Base-by-base conservation (phyloP, 2,113 vertebrate species). In the Terrapene triunguis region DNA sequence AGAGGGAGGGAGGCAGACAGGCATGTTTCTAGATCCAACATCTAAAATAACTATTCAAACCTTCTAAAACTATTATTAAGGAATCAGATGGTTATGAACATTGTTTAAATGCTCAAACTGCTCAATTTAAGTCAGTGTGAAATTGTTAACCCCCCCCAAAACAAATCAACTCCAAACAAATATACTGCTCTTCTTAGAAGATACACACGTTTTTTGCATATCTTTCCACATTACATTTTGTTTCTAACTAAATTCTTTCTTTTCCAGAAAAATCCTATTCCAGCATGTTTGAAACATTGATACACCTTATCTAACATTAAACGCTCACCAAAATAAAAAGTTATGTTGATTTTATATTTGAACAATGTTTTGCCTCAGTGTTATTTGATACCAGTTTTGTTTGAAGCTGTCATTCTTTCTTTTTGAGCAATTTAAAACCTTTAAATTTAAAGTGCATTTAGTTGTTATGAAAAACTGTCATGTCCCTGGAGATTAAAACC, bases 41-140 rank as follows among this genome's bases (percentile, higher is more conserved):
- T 96, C 94, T 95, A 95, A 97, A 97, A 96, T 94, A 87, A 97
- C 97, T 96, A 96, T 95, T 95, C 90, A 97, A 96, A 95, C 94
- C 35, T 96, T 97, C 96, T 93, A 83, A 89, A 96, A 95, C 95
- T 92, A 96, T 94, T 96, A 97, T 94, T 96, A 97, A 97, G 92
- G 95, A 97, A 95, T 95, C 97, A 86, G 35, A 92, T 87, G 96
- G 89, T 47, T 62, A 85, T 91, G 94, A 83, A 93, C 88, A 91
- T 85, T 89, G 84, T 93, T 93, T 48, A 92, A 87, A 86, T 32
- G 84, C 80, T 96, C 88, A 89, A 59, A 95, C 81, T 97, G 97
- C 96, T 98, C 97, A 95, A 62, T 97, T 97, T 84, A 84, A 92
- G 92, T 53, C 87, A 3, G 59, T 0, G 80, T 35, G 82, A 79